Evolutionary conservation across 2,113 vertebrate genomes (phyloP).

Genomic region (Hemiscyllium ocellatum): DNA sequence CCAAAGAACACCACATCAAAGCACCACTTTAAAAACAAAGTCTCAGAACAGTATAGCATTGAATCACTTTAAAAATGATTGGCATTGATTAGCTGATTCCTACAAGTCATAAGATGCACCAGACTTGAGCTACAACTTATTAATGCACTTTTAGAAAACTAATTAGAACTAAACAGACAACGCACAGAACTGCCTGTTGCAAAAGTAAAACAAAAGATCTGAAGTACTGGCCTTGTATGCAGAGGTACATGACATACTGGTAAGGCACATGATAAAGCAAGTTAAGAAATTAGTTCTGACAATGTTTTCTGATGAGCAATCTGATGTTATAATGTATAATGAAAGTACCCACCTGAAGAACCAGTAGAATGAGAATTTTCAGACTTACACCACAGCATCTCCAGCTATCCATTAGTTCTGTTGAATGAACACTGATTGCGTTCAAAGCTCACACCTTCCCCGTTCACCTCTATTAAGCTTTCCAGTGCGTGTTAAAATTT

Average conservation of each 20-base stretch:
- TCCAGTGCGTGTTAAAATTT: neutral
- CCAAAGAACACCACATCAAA: neutral
- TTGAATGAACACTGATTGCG: neutral
- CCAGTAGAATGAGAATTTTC: neutral
- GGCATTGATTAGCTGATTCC: neutral
- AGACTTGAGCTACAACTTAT: neutral
- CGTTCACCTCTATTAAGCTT: neutral
- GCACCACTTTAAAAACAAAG: neutral
- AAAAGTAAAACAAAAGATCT: neutral
- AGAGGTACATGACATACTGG: neutral
- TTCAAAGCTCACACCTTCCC: neutral
- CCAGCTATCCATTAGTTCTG: constrained; percentile 27
- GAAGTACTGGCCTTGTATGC: neutral
- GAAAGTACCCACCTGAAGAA: neutral
- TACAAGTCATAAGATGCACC: neutral
- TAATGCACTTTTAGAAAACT: neutral
- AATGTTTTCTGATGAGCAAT: neutral
- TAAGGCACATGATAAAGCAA: neutral
- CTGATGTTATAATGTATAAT: neutral
- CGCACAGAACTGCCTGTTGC: neutral
- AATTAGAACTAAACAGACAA: neutral
- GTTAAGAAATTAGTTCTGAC: neutral
- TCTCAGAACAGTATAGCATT: neutral
- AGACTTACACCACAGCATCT: neutral
- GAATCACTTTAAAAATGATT: constrained; percentile 8